Percentiles rank a stretch among this genome's conserved stretches.
phyloP scores from a whole-genome alignment of 2,113 vertebrate species.

The Leiothrix lutea region DNA sequence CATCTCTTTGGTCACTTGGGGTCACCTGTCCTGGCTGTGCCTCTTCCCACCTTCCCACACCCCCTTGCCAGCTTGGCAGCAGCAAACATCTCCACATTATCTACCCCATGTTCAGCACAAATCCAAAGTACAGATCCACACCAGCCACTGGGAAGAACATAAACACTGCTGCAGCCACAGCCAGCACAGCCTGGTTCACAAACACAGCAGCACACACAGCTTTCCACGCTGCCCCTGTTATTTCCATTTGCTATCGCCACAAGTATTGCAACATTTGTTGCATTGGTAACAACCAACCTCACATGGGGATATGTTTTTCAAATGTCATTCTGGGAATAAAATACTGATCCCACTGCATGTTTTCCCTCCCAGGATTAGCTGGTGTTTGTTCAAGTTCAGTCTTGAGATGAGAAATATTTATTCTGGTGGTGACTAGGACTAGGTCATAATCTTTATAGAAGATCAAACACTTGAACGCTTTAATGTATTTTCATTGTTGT shows the following conservation, averaged over 20 bases:
- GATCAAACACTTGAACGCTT: background rate
- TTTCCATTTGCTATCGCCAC: background rate
- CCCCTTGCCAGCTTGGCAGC: rapidly evolving
- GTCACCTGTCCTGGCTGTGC: background rate
- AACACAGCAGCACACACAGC: background rate
- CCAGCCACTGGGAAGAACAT: background rate
- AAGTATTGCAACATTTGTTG: background rate
- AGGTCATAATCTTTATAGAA: background rate
- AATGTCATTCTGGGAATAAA: background rate
- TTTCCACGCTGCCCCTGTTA: background rate
- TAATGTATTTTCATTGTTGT: background rate
- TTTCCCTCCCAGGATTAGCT: background rate
- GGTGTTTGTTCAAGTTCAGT: background rate
- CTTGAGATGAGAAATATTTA: background rate
- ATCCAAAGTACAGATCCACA: background rate
- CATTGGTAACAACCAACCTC: background rate
- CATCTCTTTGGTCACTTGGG: background rate
- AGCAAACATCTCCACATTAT: background rate
- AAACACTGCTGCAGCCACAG: background rate
- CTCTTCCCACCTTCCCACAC: background rate
- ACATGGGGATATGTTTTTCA: background rate
- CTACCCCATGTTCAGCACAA: background rate
- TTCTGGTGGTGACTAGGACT: background rate
- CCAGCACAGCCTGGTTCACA: background rate
- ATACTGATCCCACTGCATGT: background rate